A percentile compares a stretch with the other conserved stretches of the same genome.
These are phyloP conservation scores for Heliothis peltigera DNA, from an alignment of 2,888 invertebrate genomes.

Conservation along the genomic window DNA sequence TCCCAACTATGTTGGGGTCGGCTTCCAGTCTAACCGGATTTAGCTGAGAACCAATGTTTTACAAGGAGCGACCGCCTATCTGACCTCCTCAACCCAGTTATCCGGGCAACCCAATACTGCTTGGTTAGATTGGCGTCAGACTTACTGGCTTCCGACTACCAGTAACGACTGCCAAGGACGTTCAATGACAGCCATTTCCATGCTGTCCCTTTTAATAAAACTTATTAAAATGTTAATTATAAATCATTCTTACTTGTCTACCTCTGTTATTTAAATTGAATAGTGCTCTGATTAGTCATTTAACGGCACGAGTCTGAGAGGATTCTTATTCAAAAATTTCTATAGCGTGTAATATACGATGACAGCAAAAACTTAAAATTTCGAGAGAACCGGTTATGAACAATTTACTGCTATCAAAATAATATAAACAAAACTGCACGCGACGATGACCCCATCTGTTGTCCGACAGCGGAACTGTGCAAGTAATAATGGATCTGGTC, in stretches of 20 bases:
- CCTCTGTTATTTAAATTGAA: slow-evolving; percentile 44
- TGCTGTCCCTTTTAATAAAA: slow-evolving; percentile 7
- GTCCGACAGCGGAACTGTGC: slow-evolving; percentile 70
- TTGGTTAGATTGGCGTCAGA: too few species aligned
- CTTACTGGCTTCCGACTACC: too few species aligned
- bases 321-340: slow-evolving; percentile 70
- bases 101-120: too few species aligned
- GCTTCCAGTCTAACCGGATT: too few species aligned
- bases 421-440: slow-evolving; percentile 73
- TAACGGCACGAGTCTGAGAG: slow-evolving; percentile 73
- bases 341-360: slow-evolving; percentile 73
- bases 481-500: slow-evolving; percentile 70
- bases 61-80: too few species aligned
- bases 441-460: slow-evolving; percentile 81
- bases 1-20: too few species aligned
- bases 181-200: too few species aligned
- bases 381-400: slow-evolving; percentile 73
- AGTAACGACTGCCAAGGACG: too few species aligned
- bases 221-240: slow-evolving; percentile 10
- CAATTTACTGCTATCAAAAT: slow-evolving; percentile 69
- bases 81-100: too few species aligned
- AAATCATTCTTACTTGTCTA: slow-evolving; percentile 33
- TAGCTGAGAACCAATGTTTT: too few species aligned
- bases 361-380: slow-evolving; percentile 66
- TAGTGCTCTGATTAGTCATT: slow-evolving; percentile 47